Evolutionary conservation across 2,113 vertebrate species (phyloP).

Genomic region (Dromiciops gliroides): DNA sequence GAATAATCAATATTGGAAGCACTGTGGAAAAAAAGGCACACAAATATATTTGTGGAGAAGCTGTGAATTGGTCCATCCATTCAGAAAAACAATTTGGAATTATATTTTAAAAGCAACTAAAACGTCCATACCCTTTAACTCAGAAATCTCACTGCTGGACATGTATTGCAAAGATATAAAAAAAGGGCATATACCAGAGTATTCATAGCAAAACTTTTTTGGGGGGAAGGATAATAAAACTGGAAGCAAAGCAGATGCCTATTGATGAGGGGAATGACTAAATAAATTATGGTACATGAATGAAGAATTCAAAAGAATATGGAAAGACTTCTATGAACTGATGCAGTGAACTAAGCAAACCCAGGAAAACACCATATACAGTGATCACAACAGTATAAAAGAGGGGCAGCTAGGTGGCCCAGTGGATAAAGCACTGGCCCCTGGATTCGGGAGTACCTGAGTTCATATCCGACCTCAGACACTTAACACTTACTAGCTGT

Average conservation of each 20-base stretch:
- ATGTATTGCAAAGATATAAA: background rate
- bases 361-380: background rate
- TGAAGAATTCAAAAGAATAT: background rate
- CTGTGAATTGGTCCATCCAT: background rate
- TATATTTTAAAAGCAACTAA: background rate
- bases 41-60: background rate
- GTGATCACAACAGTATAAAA: background rate
- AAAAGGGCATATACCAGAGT: background rate
- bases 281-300: background rate
- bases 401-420: no score
- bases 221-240: background rate
- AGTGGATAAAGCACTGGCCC: no score
- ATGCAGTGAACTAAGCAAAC: background rate
- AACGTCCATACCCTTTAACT: background rate
- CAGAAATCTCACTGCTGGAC: background rate
- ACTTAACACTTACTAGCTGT: no score
- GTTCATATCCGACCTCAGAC: no score
- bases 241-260: background rate
- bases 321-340: background rate
- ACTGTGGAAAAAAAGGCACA: background rate
- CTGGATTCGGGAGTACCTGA: no score
- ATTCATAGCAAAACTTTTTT: background rate
- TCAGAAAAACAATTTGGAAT: background rate
- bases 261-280: background rate
- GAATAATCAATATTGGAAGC: background rate